Base-by-base conservation (phyloP, 2,113 vertebrate species). In the Henicopernis longicauda region DNA sequence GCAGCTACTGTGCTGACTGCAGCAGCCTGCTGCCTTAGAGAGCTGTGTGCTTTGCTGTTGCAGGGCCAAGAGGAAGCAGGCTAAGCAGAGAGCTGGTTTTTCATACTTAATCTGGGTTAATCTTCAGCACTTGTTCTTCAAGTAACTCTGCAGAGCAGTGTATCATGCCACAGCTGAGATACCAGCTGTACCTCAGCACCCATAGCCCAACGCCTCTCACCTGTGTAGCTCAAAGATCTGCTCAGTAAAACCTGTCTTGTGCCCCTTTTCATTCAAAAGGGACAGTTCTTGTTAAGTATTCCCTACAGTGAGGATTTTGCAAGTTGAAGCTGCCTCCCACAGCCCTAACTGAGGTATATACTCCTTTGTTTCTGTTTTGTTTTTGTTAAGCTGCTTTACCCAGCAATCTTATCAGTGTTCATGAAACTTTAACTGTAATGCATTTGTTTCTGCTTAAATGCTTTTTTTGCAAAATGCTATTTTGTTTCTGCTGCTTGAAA, bases 401-500 rank as follows among this genome's bases (percentile, higher is more conserved):
- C 6, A 0, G 29, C 73, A 86, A 96, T 90, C 47, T 90, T 95
- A 95, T 95, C 92, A 79, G 73, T 70, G 66, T 84, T 82, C 52
- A 42, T n/a, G 80, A 95, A 96, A 96, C 69, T 86, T 87, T 66
- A 80, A 95, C 52, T 80, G n/a, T 88, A 96, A 94, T 83, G 62
- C 57, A 72, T 92, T 96, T 96, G 54, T 93, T 95, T 93, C 84
- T 96, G 65, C 81, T 73, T 91, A 95, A 93, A 94, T 95, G 92
- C 84, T 55, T 52, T 71, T 71, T 97, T 94, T 62, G 23, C 67
- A 86, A 88, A 96, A 89, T 50, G n/a, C n/a, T 65, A 44, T 94
- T 95, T 97, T 95, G 42, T 85, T 98, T 96, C 76, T 83, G 57
- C 76, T 95, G 86, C 85, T 86, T 89, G 82, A 91, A 96, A 89